Base-by-base conservation (phyloP, 2,888 invertebrate species). In the Mylabris sibirica region DNA sequence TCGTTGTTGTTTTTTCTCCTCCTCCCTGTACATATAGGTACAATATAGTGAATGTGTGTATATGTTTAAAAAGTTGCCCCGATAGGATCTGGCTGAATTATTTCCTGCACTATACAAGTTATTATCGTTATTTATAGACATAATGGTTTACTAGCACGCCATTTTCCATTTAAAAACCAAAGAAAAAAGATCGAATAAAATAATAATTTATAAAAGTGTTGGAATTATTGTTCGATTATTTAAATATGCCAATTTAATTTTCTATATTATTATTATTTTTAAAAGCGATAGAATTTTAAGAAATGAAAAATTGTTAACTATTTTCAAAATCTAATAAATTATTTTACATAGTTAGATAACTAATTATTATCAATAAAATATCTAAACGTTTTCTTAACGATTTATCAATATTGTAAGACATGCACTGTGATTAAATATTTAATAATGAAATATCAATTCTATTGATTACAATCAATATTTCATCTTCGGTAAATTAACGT, bases 81-180 rank as follows among this genome's bases (percentile, higher is more conserved):
- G 78, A 78, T 78, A 78, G 71, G 68, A 78, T 78, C 78, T 70
- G 64, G 68, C 72, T 77, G 78, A 81, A 77, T 78, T 77, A 79
- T 80, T 79, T 77, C 77, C 77, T 77, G 71, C 72, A 72, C 79
- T 75, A 74, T 77, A 74, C 77, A 70, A 75, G 77, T 78, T 80
- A 80, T 80, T 80, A 79, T 76, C 76, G 75, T 77, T 78, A 79
- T 80, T 79, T 79, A 78, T 75, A 74, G 71, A 70, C 73, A 69
- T 77, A 77, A 81, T 80, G 77, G 76, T 72, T 71, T 73, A 75
- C 74, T 77, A 78, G 78, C 81, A 80, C 81, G 81, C 81, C 69
- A 80, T 77, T 78, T 78, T 74, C 77, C 78, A 76, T 77, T 81
- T 77, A 79, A 68, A 72, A 67, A 68, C 44, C 66, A 60, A 70